Evolutionary conservation across 2,888 invertebrate genomes (phyloP).

Genomic region (Cosmia pyralina): DNA sequence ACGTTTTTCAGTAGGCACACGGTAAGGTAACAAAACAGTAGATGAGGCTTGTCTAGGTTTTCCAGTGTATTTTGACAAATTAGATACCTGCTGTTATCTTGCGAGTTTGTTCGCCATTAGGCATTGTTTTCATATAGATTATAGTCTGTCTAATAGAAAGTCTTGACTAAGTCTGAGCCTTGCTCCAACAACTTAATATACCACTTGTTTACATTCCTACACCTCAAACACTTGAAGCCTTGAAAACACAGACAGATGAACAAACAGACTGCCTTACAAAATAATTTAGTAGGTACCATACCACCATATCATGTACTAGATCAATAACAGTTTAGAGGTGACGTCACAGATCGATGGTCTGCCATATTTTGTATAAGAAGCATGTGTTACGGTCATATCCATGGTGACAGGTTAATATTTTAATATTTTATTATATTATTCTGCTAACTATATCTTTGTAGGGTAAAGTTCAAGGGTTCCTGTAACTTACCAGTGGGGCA

Average conservation of each 20-base stretch:
- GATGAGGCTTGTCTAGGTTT: too few species aligned
- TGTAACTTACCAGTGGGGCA: neutral
- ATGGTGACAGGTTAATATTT: slow-evolving; percentile 42
- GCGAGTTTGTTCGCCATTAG: neutral
- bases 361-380: slow-evolving; percentile 33
- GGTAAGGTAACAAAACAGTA: too few species aligned
- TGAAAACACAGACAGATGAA: slow-evolving; percentile 40
- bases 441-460: neutral
- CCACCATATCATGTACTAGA: slow-evolving; percentile 5
- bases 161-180: neutral
- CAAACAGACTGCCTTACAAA: slow-evolving; percentile 34
- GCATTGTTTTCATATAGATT: neutral
- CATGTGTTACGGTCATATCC: slow-evolving; percentile 25
- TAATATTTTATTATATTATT: too few species aligned
- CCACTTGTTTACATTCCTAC: neutral
- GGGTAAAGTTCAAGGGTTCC: neutral
- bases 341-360: slow-evolving; percentile 47
- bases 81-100: neutral
- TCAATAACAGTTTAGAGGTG: slow-evolving; percentile 34
- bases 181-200: neutral
- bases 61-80: too few species aligned
- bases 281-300: slow-evolving; percentile 37
- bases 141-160: neutral
- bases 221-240: neutral
- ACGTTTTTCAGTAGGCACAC: too few species aligned